These are phyloP conservation scores for Limenitis camilla DNA, from an alignment of 2,888 invertebrate species.

Conservation along the genomic window DNA sequence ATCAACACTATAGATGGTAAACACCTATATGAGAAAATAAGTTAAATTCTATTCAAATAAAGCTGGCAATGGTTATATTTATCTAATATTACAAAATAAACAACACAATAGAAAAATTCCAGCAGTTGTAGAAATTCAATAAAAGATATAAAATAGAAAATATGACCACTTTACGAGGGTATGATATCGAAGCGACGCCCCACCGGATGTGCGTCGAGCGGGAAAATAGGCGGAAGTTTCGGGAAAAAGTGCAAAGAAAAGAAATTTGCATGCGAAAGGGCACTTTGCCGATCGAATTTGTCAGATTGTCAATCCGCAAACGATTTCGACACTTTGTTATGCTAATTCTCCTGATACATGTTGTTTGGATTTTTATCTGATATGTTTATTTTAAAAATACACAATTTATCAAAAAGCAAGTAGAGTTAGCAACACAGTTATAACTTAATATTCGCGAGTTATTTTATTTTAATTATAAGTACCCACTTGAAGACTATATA, in stretches of 20 bases:
- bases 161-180: slow-evolving; percentile 44
- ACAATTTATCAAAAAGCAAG: too few species aligned
- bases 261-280: slow-evolving; percentile 70
- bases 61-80: background rate
- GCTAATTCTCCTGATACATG: slow-evolving; percentile 46
- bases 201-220: slow-evolving; percentile 66
- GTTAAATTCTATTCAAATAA: background rate
- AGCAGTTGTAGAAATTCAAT: slow-evolving; percentile 46
- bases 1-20: too few species aligned
- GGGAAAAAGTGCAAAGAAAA: slow-evolving; percentile 53
- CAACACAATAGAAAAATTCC: slow-evolving; percentile 17
- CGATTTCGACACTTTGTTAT: slow-evolving; percentile 67
- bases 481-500: too few species aligned
- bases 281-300: slow-evolving; percentile 70
- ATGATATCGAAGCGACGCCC: slow-evolving; percentile 61
- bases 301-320: slow-evolving; percentile 68
- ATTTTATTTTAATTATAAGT: too few species aligned
- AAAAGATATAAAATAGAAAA: slow-evolving; percentile 57
- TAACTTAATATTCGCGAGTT: too few species aligned
- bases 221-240: slow-evolving; percentile 73
- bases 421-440: too few species aligned
- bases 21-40: background rate
- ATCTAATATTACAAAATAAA: slow-evolving; percentile 2
- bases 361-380: slow-evolving; percentile 13
- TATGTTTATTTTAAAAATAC: too few species aligned